Conservation (phyloP, 2,797 vertebrate species). For the Spondyliosoma cantharus region DNA sequence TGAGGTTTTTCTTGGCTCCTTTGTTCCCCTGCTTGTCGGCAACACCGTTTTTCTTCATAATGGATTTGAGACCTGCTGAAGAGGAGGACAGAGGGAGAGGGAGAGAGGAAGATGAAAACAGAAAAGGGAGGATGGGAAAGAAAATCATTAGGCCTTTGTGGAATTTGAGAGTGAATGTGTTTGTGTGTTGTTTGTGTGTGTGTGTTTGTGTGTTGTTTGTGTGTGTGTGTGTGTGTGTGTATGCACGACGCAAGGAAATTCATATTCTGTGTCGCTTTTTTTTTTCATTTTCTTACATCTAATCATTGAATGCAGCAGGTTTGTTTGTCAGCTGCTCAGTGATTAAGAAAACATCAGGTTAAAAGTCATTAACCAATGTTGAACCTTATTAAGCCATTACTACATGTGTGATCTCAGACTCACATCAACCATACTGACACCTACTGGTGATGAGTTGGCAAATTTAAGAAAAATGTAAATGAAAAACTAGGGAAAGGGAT, state of each 20-base stretch:
- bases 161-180: constrained; percentile 10
- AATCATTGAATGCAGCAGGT: not conserved
- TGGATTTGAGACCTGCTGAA: constrained; percentile 95
- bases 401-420: not conserved
- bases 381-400: not conserved
- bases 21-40: constrained; percentile 90
- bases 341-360: not conserved
- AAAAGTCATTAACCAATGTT: not conserved
- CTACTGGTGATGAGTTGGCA: not conserved
- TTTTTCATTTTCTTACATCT: not conserved
- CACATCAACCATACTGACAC: not conserved
- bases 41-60: constrained; percentile 98
- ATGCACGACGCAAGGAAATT: not conserved
- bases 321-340: constrained; percentile 4
- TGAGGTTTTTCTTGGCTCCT: constrained; percentile 98
- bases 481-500: too few relatives aligned
- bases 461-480: not conserved
- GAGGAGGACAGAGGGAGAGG: constrained; percentile 76
- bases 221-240: constrained; percentile 9
- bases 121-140: constrained; percentile 18
- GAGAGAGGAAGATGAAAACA: constrained; percentile 65
- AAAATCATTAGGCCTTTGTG: constrained; percentile 39
- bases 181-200: constrained; percentile 16
- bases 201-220: constrained; percentile 26
- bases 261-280: not conserved